These are phyloP conservation scores for Coelopa frigida DNA, from an alignment of 1,140 invertebrate species.

Conservation along the genomic window DNA sequence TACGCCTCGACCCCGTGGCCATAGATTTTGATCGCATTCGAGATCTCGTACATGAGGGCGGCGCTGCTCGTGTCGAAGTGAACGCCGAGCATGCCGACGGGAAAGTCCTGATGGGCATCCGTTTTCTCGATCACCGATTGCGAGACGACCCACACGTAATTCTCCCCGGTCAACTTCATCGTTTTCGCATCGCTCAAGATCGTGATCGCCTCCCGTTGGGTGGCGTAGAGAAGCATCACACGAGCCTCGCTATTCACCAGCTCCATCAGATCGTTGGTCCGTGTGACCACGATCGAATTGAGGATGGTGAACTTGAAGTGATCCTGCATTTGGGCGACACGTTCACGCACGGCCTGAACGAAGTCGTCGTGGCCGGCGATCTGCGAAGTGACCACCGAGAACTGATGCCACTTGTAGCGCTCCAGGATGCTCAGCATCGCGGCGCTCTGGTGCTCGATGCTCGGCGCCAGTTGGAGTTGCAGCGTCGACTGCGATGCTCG, in stretches of 20 bases:
- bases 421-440: slow-evolving; percentile 89
- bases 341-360: slow-evolving; percentile 81
- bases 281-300: slow-evolving; percentile 72
- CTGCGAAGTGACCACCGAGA: slow-evolving; percentile 86
- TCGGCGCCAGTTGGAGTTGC: slow-evolving; percentile 85
- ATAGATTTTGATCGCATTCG: slow-evolving; percentile 83
- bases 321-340: slow-evolving; percentile 73
- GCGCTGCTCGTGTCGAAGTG: slow-evolving; percentile 82
- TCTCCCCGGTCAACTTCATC: slow-evolving; percentile 83
- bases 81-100: slow-evolving; percentile 87
- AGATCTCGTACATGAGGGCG: slow-evolving; percentile 75
- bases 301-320: slow-evolving; percentile 85
- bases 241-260: slow-evolving; percentile 85
- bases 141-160: slow-evolving; percentile 96
- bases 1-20: slow-evolving; percentile 85
- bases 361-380: slow-evolving; percentile 93
- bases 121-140: slow-evolving; percentile 81
- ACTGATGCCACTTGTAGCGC: slow-evolving; percentile 94
- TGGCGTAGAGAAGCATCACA: slow-evolving; percentile 89
- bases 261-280: slow-evolving; percentile 58
- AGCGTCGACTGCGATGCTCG: slow-evolving; percentile 74
- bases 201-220: slow-evolving; percentile 73
- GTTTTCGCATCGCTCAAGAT: slow-evolving; percentile 76
- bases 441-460: slow-evolving; percentile 85
- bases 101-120: slow-evolving; percentile 74